Base-by-base conservation (phyloP, 2,888 invertebrate species). In the Proisotoma minuta region DNA sequence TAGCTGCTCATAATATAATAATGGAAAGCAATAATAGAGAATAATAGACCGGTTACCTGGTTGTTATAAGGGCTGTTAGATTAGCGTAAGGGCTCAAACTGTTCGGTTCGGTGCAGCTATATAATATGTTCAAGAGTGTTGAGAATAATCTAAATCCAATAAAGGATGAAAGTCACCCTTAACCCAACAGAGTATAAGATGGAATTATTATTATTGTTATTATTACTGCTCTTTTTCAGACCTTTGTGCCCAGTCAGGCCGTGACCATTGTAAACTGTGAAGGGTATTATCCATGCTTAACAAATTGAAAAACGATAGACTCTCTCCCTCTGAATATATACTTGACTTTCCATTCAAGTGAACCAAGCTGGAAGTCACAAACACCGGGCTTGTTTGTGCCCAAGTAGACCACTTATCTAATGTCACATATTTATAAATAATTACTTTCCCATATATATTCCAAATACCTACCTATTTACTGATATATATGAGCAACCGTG, bases 231-330 rank as follows among this genome's bases (percentile, higher is more conserved):
- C 51, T 51, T 51, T 51, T 27, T 8, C 27, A 27, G 28, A 5
- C 51, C 51, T 27, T 51, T 51, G 51, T 51, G 51, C 18, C 51
- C 51, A 49, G 15, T 24, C 49, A 27, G 51, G 51, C 28, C 18
- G 27, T 4, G 51, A 27, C n/a, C 51, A 51, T 51, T 51, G 51
- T 51, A n/a, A 43, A 20, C 43, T 43, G n/a, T n/a, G 51, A 24
- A 51, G 51, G 51, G 51, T 51, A 57, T 62, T 63, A 60, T 63
- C 53, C 60, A 27, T 63, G 56, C 52, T 49, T 65, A 66, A 67
- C 66, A 66, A 70, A 70, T 70, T 67, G 69, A 67, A 70, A 70
- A 70, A 62, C 60, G 65, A 70, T 70, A 65, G 67, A 70, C 66
- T 69, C 47, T 50, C 49, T 10, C 22, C 2, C 40, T 47, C 51